Conservation (phyloP, 1,140 invertebrate genomes). For the Halyomorpha halys region DNA sequence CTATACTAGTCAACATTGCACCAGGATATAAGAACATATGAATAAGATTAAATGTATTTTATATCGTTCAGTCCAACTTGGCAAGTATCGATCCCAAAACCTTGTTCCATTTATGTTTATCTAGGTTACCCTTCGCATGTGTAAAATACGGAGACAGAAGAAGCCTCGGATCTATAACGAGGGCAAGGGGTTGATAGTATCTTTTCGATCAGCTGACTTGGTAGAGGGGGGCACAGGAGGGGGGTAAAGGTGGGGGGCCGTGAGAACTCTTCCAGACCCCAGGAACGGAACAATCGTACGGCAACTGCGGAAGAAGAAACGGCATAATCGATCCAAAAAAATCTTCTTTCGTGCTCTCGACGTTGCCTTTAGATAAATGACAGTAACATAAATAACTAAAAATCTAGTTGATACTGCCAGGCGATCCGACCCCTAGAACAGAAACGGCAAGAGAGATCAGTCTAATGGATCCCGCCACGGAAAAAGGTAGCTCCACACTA, state of each 20-base stretch:
- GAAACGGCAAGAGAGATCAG: neutral
- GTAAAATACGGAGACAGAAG: too few species aligned
- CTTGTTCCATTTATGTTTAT: too few species aligned
- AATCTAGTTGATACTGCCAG: conserved; percentile 24
- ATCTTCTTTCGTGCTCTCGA: too few species aligned
- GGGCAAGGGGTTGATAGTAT: neutral
- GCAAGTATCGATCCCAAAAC: too few species aligned
- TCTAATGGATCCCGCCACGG: conserved; percentile 5
- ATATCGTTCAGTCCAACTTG: too few species aligned
- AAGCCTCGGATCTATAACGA: too few species aligned
- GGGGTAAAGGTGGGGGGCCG: neutral
- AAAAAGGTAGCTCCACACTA: conserved; percentile 7
- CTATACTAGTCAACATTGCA: too few species aligned
- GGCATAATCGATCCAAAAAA: too few species aligned
- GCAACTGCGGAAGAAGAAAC: too few species aligned
- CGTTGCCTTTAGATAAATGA: conserved; percentile 16
- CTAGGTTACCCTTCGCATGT: too few species aligned
- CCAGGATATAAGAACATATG: too few species aligned
- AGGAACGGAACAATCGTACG: neutral
- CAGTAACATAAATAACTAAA: conserved; percentile 26
- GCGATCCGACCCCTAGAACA: neutral
- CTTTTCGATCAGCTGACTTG: neutral
- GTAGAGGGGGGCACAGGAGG: neutral
- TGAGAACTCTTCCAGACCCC: neutral
- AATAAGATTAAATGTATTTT: too few species aligned